Base-by-base conservation (phyloP, 2,113 vertebrate species). In the Synchiropus splendidus region DNA sequence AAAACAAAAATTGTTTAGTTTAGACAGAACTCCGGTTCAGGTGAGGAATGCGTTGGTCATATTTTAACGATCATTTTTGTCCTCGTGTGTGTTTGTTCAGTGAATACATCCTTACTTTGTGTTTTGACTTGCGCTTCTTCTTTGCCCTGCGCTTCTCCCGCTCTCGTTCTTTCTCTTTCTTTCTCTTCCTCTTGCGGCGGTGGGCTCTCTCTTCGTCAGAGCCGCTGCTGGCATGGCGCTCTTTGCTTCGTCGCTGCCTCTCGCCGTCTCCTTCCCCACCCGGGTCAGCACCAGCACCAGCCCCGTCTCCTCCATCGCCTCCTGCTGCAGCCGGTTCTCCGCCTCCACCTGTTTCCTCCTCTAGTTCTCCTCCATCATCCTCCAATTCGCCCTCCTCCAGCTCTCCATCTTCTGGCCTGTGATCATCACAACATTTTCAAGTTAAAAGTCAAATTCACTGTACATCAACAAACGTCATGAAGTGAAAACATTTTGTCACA, bases 331-430 rank as follows among this genome's bases (percentile, higher is more conserved):
- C 4, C 72, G 61, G 60, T 59, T 87, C 16, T 79, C 82, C 81
- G 74, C 81, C 81, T 11, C 5, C 66, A 13, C 70, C 85, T 10
- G 84, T 11, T 42, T 77, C 78, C 36, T 39, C 62, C 43, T 38
- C 72, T n/a, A 70, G 72, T 42, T 97, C 92, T 0, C 83, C 91
- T n/a, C 89, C 92, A 0, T 97, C 92, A 12, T 97, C 93, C 55
- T 92, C 89, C 67, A 95, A 62, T 58, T 95, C 92, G 0, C 92
- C 92, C 77, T 95, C 92, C 52, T 97, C 92, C 86, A 97, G 73
- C 58, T 97, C 94, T 2, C 87, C 92, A 80, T 97, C 92, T 77
- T 94, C 93, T 66, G 81, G 86, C 67, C 48, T 89, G 61, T 48
- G 36, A 21, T 30, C 16, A 39, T 50, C n/a, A 52, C 14, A 13